Conservation (phyloP, 2,888 invertebrate species). For the Stenotaenia linearis region DNA sequence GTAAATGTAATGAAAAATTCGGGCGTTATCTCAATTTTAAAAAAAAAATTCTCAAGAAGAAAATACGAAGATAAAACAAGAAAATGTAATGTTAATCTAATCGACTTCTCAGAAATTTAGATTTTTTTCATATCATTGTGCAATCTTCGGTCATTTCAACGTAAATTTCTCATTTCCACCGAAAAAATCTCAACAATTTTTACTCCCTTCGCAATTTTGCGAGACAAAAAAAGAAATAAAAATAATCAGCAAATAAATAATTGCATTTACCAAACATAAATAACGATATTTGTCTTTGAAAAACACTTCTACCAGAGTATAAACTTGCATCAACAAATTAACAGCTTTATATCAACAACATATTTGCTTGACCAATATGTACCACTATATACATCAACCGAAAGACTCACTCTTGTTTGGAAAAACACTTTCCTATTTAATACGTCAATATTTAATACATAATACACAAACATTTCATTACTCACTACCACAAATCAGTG, state of each 20-base stretch:
- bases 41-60: background rate
- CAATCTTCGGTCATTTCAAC: background rate
- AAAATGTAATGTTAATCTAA: background rate
- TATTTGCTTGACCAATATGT: conserved; percentile 15
- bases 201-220: no score
- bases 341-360: conserved; percentile 3
- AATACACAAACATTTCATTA: background rate
- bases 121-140: no score
- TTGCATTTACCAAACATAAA: conserved; percentile 1
- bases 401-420: background rate
- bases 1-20: no score
- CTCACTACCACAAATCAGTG: background rate
- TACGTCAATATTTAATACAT: conserved; percentile 11
- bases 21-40: no score
- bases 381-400: conserved; percentile 2
- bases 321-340: conserved; percentile 1
- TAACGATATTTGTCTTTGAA: background rate
- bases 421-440: conserved; percentile 10
- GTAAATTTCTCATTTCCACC: background rate
- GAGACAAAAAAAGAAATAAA: background rate
- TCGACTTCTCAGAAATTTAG: background rate
- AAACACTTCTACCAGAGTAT: background rate
- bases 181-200: background rate
- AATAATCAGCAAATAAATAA: background rate
- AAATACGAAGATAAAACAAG: background rate